phyloP scores from a whole-genome alignment of 2,797 vertebrate genomes.

The Oryzias sinensis region DNA sequence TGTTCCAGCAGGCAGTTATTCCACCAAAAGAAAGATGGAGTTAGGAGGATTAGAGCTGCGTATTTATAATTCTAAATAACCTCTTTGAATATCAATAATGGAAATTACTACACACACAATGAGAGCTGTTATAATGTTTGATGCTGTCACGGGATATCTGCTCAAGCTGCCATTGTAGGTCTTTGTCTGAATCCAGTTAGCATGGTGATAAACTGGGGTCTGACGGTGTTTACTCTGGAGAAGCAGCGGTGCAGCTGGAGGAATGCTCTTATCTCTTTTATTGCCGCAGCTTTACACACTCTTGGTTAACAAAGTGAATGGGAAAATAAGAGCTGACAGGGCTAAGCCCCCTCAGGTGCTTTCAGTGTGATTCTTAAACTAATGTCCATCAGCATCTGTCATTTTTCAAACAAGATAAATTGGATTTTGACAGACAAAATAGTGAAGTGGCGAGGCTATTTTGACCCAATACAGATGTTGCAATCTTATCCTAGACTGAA shows the following conservation, averaged over 20 bases:
- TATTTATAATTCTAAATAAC: constrained; percentile 69
- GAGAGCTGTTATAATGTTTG: constrained; percentile 56
- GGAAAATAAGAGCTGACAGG: constrained; percentile 65
- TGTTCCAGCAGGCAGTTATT: constrained; percentile 66
- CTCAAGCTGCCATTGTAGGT: constrained; percentile 60
- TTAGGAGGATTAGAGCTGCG: constrained; percentile 69
- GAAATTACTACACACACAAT: constrained; percentile 56
- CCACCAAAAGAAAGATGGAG: constrained; percentile 45
- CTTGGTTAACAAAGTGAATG: constrained; percentile 57
- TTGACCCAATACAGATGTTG: constrained; percentile 84
- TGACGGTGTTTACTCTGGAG: constrained; percentile 66
- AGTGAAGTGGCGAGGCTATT: constrained; percentile 75
- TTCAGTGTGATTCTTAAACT: constrained; percentile 61
- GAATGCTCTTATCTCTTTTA: constrained; percentile 69
- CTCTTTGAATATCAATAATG: constrained; percentile 67
- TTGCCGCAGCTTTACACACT: constrained; percentile 60
- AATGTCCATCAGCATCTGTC: constrained; percentile 78
- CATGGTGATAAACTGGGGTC: constrained; percentile 67
- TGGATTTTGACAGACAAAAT: constrained; percentile 73
- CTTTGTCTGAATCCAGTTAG: constrained; percentile 73
- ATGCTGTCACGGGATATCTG: constrained; percentile 64
- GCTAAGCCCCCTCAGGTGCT: constrained; percentile 56
- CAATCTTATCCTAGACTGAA: constrained; percentile 68
- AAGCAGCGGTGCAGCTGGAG: constrained; percentile 41
- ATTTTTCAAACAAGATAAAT: constrained; percentile 90